Base-by-base conservation (phyloP, 2,888 invertebrate genomes). In the Pollenia angustigena region DNA sequence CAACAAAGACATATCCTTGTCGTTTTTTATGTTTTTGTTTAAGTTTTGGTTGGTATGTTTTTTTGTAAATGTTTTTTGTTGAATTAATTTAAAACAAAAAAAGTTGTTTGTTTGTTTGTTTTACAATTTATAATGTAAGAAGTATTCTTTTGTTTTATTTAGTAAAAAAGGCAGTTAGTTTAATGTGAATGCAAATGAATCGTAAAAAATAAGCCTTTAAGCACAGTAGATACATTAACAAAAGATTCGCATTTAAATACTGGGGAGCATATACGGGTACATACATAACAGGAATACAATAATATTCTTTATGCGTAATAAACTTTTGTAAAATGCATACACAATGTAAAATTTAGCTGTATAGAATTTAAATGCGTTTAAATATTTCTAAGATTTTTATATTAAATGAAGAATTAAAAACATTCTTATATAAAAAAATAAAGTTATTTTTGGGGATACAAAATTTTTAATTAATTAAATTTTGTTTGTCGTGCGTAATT, bases 1-100 rank as follows among this genome's bases (percentile, higher is more conserved):
- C 71, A 78, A 85, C 76, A 85, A 87, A 85, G 85, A 88, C 81
- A 81, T 78, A 78, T 81, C 83, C 84, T 72, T 81, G 81, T 84
- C 56, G 69, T 84, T 71, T 64, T 64, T 46, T 58, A 54, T 75
- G 44, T 87, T 58, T 84, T 60, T 74, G 64, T 56, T 85, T 75
- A 46, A 75, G n/a, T 56, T 60, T n/a, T 76, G 60, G 66, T 78
- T 46, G 56, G 46, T 56, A 46, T 68, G 32, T 79, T 75, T 80
- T 32, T 68, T 76, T 75, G 40, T 32, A 32, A 50, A 52, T 50
- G 48, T 78, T 74, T 71, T 68, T 79, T 9, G 50, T 48, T 80
- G 52, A 80, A 71, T 62, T 83, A 76, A 56, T 80, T 84, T 81
- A 42, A 76, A 78, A 72, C 40, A 54, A 76, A 60, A 76, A 58